Conservation (phyloP, 1,140 invertebrate species). For the Drosophila eugracilis region DNA sequence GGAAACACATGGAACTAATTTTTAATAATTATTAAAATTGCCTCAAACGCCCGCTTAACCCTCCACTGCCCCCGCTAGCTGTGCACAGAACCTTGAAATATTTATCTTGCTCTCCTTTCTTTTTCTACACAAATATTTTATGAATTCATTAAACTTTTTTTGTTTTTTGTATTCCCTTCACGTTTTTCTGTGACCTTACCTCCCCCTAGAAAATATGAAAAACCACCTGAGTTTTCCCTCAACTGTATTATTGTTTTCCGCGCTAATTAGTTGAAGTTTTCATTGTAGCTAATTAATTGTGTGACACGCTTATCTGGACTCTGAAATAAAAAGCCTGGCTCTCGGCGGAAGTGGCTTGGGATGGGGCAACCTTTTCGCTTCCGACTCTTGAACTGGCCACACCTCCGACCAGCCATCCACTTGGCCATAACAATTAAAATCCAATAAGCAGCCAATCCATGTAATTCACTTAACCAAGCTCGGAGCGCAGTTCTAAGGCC, state of each 20-base stretch:
- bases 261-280: slow-evolving; percentile 78
- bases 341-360: slow-evolving; percentile 52
- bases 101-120: slow-evolving; percentile 37
- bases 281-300: slow-evolving; percentile 78
- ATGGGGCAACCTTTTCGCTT: slow-evolving; percentile 44
- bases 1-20: slow-evolving; percentile 79
- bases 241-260: slow-evolving; percentile 52
- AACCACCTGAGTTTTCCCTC: slow-evolving; percentile 28
- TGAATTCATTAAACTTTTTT: slow-evolving; percentile 82
- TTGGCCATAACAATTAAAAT: slow-evolving; percentile 68
- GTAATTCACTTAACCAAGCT: slow-evolving; percentile 72
- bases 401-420: too few species aligned
- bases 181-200: slow-evolving; percentile 55
- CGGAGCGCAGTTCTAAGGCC: slow-evolving; percentile 39
- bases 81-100: slow-evolving; percentile 70
- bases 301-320: slow-evolving; percentile 76
- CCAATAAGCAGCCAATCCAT: slow-evolving; percentile 78
- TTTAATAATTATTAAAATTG: slow-evolving; percentile 80
- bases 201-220: slow-evolving; percentile 1
- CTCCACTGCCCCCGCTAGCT: background rate
- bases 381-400: slow-evolving; percentile 47
- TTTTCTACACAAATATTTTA: slow-evolving; percentile 52
- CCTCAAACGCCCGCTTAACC: slow-evolving; percentile 49
- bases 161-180: slow-evolving; percentile 63
- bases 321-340: slow-evolving; percentile 32